Conservation (phyloP, 2,113 vertebrate species). For the Trinectes maculatus region DNA sequence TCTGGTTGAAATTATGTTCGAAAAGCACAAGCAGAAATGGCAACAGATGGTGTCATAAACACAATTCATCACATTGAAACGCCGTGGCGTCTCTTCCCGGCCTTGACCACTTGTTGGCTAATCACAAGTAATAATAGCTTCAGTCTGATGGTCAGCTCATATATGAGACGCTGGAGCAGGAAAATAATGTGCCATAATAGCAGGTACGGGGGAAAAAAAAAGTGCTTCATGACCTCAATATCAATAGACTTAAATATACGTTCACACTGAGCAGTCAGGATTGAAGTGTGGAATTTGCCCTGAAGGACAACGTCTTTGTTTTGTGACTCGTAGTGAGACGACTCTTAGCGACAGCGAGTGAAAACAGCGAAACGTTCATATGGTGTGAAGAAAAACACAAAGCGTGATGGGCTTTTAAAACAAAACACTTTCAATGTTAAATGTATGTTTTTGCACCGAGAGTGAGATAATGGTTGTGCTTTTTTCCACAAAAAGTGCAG, state of each 20-base stretch:
- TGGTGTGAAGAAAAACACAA: conserved; percentile 12
- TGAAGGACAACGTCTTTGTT: conserved; percentile 44
- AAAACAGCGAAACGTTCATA: conserved; percentile 12
- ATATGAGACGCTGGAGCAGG: conserved; percentile 27
- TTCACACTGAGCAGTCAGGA: conserved; percentile 48
- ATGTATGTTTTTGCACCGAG: no score
- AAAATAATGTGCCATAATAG: conserved; percentile 36
- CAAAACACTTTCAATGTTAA: no score
- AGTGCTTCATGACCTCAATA: conserved; percentile 33
- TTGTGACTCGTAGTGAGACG: conserved; percentile 25
- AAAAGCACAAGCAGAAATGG: conserved; percentile 42
- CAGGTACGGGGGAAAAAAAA: conserved; percentile 35
- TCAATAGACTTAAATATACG: conserved; percentile 48
- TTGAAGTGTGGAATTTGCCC: conserved; percentile 57
- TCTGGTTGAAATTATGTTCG: conserved; percentile 42
- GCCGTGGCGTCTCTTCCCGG: conserved; percentile 41
- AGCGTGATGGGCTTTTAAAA: no score
- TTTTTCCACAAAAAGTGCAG: no score
- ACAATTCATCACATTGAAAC: conserved; percentile 63
- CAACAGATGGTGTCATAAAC: conserved; percentile 73
- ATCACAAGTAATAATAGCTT: conserved; percentile 65
- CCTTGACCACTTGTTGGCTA: conserved; percentile 71
- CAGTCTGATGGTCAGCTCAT: conserved; percentile 36
- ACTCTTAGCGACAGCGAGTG: no score
- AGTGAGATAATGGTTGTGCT: no score